Conservation (phyloP, 2,797 vertebrate species). For the Scyliorhinus canicula region DNA sequence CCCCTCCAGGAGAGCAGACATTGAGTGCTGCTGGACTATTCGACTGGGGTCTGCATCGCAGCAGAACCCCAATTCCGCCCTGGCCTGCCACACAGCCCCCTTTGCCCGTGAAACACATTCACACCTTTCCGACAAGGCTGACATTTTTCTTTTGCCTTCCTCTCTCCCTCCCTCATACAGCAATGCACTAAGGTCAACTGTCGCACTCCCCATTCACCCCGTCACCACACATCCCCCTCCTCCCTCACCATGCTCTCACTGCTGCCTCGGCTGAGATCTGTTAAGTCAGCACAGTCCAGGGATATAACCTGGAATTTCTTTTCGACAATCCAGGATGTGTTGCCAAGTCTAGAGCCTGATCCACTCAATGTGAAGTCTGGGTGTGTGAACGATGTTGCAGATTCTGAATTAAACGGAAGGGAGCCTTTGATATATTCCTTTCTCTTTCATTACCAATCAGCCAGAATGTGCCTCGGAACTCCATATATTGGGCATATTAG, state of each 20-base stretch:
- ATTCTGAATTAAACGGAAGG: neutral
- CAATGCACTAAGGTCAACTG: too few species aligned
- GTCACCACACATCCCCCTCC: too few species aligned
- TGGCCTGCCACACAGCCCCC: neutral
- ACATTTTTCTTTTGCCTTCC: too few species aligned
- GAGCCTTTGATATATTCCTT: constrained; percentile 17
- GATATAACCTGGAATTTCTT: neutral
- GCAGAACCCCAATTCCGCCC: neutral
- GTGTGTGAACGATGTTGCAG: neutral
- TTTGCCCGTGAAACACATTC: too few species aligned
- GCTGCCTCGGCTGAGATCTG: neutral
- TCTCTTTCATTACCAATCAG: neutral
- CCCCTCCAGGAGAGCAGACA: neutral
- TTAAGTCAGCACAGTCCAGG: neutral
- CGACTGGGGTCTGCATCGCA: neutral
- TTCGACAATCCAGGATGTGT: neutral
- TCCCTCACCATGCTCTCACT: neutral
- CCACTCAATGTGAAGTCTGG: neutral
- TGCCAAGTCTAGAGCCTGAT: neutral
- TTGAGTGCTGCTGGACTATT: neutral
- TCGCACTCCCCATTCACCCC: too few species aligned
- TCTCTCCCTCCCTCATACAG: neutral
- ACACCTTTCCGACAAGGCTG: too few species aligned
- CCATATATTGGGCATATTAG: constrained; percentile 31
- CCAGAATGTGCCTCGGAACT: constrained; percentile 19